A percentile compares a stretch with the other conserved stretches of the same genome.
phyloP scores from a whole-genome alignment of 2,888 invertebrate genomes.

The Tineola bisselliella region DNA sequence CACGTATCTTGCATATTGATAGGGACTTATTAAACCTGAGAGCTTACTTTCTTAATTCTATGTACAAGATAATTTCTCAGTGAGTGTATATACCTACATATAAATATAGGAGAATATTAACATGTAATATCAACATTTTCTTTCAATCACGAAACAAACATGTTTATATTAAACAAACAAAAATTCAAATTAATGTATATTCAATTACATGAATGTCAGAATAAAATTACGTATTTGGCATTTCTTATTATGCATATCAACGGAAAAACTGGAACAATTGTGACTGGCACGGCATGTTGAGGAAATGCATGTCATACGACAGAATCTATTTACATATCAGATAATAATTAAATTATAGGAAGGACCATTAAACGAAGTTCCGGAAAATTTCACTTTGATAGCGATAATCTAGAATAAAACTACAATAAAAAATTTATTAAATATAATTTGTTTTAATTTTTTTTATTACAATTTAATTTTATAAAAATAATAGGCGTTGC shows the following conservation, averaged over 20 bases:
- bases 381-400: too few species aligned
- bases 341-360: too few species aligned
- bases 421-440: too few species aligned
- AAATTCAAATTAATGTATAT: background rate
- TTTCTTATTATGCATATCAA: background rate
- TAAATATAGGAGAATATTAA: too few species aligned
- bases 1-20: constrained; percentile 17
- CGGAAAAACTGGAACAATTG: background rate
- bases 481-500: too few species aligned
- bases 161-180: background rate
- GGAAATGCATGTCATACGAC: background rate
- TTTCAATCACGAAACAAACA: background rate
- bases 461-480: too few species aligned
- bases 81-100: background rate
- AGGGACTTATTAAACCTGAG: constrained; percentile 10
- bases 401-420: too few species aligned
- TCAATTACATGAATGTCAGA: background rate
- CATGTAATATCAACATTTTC: background rate
- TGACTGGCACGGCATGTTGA: background rate
- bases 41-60: background rate
- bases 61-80: background rate
- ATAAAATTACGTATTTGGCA: background rate
- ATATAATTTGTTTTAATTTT: too few species aligned
- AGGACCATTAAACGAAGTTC: too few species aligned
- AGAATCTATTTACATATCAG: too few species aligned